phyloP scores from a whole-genome alignment of 2,113 vertebrate genomes.

The Porphyrio hochstetteri region DNA sequence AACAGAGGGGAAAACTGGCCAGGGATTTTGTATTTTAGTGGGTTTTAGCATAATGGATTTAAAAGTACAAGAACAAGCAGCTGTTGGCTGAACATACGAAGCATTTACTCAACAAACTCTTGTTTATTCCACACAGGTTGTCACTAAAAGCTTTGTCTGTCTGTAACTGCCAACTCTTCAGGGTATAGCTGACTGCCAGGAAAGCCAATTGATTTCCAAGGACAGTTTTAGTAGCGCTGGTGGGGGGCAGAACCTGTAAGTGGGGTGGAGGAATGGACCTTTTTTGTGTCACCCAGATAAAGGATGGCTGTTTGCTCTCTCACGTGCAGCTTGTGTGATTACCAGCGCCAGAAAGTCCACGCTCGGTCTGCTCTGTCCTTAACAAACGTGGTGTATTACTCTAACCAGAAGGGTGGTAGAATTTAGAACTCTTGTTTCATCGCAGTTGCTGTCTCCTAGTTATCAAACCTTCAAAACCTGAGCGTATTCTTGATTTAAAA shows the following conservation, averaged over 20 bases:
- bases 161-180: not conserved
- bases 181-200: not conserved
- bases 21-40: not conserved
- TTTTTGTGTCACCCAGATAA: not conserved
- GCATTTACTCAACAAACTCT: not conserved
- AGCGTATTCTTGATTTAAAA: not conserved
- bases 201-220: not conserved
- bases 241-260: not conserved
- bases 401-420: not conserved
- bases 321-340: not conserved
- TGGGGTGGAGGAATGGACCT: not conserved
- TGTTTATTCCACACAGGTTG: not conserved
- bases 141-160: not conserved
- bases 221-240: not conserved
- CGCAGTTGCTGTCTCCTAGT: not conserved
- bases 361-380: not conserved
- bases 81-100: not conserved
- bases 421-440: not conserved
- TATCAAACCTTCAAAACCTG: not conserved
- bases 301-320: not conserved
- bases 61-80: not conserved
- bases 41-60: not conserved
- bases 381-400: not conserved
- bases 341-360: fast-evolving
- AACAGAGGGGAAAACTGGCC: not conserved